A percentile compares a stretch with the other conserved stretches of the same genome.
phyloP scores from a whole-genome alignment of 2,888 invertebrate genomes.

The Ectemnius lituratus region DNA sequence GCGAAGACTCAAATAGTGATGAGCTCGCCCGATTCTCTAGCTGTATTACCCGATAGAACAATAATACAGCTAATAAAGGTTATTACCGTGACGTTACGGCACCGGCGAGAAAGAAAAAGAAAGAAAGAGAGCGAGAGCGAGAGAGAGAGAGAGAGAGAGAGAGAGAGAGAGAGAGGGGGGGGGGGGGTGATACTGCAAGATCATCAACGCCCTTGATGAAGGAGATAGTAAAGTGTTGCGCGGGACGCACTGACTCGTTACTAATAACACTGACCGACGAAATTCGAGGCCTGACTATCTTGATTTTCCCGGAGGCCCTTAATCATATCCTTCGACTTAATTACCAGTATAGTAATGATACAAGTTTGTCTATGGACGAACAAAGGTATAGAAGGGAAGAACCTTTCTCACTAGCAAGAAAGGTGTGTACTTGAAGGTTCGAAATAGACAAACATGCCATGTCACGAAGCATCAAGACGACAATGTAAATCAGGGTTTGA shows the following conservation, averaged over 20 bases:
- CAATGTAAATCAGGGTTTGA: no score
- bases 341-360: background rate
- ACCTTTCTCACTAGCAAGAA: no score
- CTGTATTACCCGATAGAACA: constrained; percentile 33
- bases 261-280: no score
- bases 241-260: background rate
- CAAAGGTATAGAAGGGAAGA: no score
- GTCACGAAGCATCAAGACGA: no score
- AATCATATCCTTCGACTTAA: background rate
- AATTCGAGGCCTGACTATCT: background rate
- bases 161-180: no score
- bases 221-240: constrained; percentile 21
- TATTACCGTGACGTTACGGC: constrained; percentile 30
- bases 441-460: no score
- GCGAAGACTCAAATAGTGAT: no score
- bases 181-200: constrained; percentile 21
- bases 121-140: no score
- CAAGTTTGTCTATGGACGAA: no score
- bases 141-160: background rate
- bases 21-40: no score
- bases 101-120: constrained; percentile 5
- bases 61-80: constrained; percentile 36
- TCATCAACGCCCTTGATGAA: constrained; percentile 27
- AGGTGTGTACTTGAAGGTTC: no score
- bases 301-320: constrained; percentile 1